Conservation (phyloP, 2,797 vertebrate genomes). For the Myripristis murdjan region DNA sequence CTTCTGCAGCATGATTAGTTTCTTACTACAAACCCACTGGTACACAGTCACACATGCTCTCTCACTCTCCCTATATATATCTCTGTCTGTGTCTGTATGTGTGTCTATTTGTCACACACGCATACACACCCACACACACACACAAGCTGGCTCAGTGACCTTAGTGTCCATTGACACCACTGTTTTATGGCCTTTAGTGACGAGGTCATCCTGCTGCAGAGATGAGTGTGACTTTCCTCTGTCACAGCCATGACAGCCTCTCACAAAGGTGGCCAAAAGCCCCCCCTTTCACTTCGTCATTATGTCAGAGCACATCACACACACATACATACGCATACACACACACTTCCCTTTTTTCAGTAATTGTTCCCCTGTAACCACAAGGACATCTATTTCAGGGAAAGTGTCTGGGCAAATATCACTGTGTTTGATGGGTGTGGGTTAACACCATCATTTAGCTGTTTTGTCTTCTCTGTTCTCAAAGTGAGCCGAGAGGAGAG, state of each 20-base stretch:
- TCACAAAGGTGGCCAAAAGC: background rate
- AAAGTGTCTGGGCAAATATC: background rate
- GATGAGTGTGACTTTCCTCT: slow-evolving; percentile 31
- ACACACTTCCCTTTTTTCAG: background rate
- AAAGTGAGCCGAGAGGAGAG: background rate
- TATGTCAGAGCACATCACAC: background rate
- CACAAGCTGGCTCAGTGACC: slow-evolving; percentile 13
- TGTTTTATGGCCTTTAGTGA: slow-evolving; percentile 8
- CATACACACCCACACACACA: slow-evolving; percentile 12
- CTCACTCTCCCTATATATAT: background rate
- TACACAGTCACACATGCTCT: slow-evolving; percentile 21
- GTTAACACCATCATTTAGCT: background rate
- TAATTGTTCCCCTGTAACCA: slow-evolving; percentile 19
- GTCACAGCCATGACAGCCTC: background rate
- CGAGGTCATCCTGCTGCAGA: slow-evolving; percentile 43
- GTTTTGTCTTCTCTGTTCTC: slow-evolving; percentile 8
- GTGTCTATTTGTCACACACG: background rate
- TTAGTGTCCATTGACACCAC: slow-evolving; percentile 8
- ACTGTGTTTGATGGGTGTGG: slow-evolving; percentile 15
- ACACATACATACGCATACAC: background rate
- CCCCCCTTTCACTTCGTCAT: slow-evolving; percentile 36
- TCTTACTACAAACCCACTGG: slow-evolving; percentile 33
- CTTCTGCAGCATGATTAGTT: slow-evolving; percentile 39
- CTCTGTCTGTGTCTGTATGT: background rate
- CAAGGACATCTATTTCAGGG: slow-evolving; percentile 32